Conservation (phyloP, 2,888 invertebrate genomes). For the Drosophila sordidula region DNA sequence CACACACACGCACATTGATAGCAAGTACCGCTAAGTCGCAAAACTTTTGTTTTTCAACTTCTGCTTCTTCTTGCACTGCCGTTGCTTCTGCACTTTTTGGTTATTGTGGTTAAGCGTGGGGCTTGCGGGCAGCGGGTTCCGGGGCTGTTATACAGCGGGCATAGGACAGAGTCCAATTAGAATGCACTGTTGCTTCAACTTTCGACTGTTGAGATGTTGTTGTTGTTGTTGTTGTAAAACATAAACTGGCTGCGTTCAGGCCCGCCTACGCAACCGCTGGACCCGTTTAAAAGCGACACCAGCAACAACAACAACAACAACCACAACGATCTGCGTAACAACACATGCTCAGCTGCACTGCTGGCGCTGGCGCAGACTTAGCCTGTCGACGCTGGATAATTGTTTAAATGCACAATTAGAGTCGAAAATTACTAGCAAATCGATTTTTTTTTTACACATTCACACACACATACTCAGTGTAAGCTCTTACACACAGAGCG, state of each 20-base stretch:
- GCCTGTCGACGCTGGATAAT: conserved; percentile 29
- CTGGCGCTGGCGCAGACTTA: conserved; percentile 15
- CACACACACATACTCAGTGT: conserved; percentile 36
- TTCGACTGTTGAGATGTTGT: conserved; percentile 43
- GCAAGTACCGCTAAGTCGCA: conserved; percentile 43
- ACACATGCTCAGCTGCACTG: conserved; percentile 45
- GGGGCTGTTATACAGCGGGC: conserved; percentile 1
- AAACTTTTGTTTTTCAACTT: conserved; percentile 60
- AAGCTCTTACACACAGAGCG: conserved; percentile 23
- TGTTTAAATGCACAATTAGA: conserved; percentile 61
- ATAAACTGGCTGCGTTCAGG: conserved; percentile 61
- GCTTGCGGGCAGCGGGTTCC: background rate
- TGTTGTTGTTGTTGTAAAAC: conserved; percentile 40
- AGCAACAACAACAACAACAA: conserved; percentile 20
- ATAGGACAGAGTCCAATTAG: conserved; percentile 59
- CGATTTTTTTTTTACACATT: conserved; percentile 68
- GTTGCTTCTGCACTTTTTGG: conserved; percentile 43
- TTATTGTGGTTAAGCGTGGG: conserved; percentile 37
- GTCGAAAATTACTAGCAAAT: conserved; percentile 65
- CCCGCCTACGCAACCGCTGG: conserved; percentile 68
- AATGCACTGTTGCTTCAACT: conserved; percentile 69
- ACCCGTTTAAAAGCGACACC: conserved; percentile 55
- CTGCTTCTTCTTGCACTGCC: conserved; percentile 17
- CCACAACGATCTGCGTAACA: conserved; percentile 2
- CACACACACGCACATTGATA: conserved; percentile 11